Evolutionary conservation across 2,888 invertebrate species (phyloP).

Genomic region (Graphium colonna): DNA sequence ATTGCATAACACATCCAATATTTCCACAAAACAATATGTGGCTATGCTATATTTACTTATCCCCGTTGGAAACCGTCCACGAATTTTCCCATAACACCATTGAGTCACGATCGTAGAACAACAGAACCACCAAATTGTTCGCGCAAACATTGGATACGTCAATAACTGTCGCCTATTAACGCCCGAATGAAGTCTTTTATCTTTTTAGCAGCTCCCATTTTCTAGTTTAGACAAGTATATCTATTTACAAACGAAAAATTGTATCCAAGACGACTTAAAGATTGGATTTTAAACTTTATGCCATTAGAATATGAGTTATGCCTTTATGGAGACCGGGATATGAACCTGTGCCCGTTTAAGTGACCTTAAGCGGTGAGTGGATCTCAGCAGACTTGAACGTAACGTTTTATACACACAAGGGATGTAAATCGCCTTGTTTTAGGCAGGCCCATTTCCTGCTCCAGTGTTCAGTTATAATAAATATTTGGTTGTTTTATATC

Average conservation of each 20-base stretch:
- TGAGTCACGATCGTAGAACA: slow-evolving; percentile 27
- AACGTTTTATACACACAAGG: not conserved
- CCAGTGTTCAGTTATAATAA: too few species aligned
- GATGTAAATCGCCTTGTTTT: slow-evolving; percentile 9
- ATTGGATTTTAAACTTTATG: slow-evolving; percentile 17
- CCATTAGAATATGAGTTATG: not conserved
- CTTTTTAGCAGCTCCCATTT: slow-evolving; percentile 50
- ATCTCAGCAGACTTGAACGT: slow-evolving; percentile 8
- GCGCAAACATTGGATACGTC: slow-evolving; percentile 28
- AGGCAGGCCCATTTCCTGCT: not conserved
- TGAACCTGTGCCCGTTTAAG: not conserved
- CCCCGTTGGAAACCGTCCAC: slow-evolving; percentile 7
- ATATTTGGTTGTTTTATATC: too few species aligned
- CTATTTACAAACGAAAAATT: slow-evolving; percentile 20
- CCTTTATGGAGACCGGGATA: not conserved
- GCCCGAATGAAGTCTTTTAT: slow-evolving; percentile 53
- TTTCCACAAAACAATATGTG: too few species aligned
- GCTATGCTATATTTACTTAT: too few species aligned
- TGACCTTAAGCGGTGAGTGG: slow-evolving; percentile 11
- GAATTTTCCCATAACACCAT: slow-evolving; percentile 17
- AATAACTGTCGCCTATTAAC: slow-evolving; percentile 54
- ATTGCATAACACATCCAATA: too few species aligned
- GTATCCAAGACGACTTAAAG: not conserved
- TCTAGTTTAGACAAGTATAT: slow-evolving; percentile 37
- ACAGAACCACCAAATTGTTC: slow-evolving; percentile 19